Conservation (phyloP, 2,797 vertebrate genomes). For the Bradypodion pumilum region DNA sequence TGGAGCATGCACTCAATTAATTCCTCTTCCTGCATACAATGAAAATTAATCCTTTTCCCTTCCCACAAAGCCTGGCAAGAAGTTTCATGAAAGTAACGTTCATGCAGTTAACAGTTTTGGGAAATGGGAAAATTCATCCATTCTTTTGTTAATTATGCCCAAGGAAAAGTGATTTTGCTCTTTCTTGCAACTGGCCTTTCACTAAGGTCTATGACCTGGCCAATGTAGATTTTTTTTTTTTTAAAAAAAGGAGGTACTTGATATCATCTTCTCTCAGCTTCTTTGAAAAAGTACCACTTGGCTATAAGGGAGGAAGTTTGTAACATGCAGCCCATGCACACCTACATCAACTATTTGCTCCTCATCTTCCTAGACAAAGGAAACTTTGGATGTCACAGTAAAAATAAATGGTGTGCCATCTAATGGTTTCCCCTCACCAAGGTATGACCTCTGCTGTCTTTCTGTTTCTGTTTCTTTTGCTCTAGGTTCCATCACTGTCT, state of each 20-base stretch:
- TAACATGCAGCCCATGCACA: background rate
- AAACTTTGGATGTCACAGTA: too few species aligned
- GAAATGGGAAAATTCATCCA: background rate
- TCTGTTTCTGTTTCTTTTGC: background rate
- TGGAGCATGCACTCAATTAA: too few species aligned
- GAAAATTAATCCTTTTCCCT: background rate
- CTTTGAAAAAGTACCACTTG: too few species aligned
- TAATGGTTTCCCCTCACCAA: background rate
- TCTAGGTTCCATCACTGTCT: background rate
- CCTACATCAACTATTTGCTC: background rate
- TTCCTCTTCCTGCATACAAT: too few species aligned
- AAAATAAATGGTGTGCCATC: too few species aligned
- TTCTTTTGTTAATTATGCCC: background rate
- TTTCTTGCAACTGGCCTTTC: constrained; percentile 3
- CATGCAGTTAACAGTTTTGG: background rate
- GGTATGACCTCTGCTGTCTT: background rate
- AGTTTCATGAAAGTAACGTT: background rate
- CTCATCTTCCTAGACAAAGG: too few species aligned
- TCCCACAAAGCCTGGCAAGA: too few species aligned
- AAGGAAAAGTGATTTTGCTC: background rate
- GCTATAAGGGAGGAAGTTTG: background rate
- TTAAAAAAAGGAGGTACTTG: background rate
- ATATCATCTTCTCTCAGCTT: background rate
- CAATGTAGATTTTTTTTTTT: background rate
- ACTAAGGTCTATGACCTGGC: background rate